Percentiles rank a stretch among this genome's conserved stretches.
These are phyloP conservation scores for Portevinia maculata DNA, from an alignment of 2,888 invertebrate genomes.

Conservation along the genomic window DNA sequence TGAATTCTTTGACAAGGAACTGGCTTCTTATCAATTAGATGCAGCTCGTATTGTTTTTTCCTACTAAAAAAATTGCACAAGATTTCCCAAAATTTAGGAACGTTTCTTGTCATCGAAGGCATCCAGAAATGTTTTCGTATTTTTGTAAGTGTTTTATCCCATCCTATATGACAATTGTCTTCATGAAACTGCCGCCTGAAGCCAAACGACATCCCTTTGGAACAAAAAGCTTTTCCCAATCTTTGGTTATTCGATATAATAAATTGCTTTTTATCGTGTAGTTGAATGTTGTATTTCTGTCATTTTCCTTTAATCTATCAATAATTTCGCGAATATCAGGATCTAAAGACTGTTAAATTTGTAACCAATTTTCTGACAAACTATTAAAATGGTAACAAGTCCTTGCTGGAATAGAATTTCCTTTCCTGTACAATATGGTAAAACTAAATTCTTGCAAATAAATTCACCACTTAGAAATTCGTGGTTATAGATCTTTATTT, in stretches of 20 bases:
- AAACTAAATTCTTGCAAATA: constrained; percentile 50
- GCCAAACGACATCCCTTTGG: constrained; percentile 23
- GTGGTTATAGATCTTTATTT: constrained; percentile 40
- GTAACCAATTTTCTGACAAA: constrained; percentile 26
- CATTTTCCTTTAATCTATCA: constrained; percentile 7
- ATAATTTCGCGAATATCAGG: constrained; percentile 10
- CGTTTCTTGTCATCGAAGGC: constrained; percentile 57
- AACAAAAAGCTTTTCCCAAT: constrained; percentile 24
- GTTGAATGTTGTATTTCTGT: neutral
- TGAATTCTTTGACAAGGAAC: constrained; percentile 51
- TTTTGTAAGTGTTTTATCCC: constrained; percentile 62
- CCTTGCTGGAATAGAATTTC: constrained; percentile 27
- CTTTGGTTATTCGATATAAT: constrained; percentile 9
- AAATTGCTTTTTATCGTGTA: constrained; percentile 10
- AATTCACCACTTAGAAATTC: constrained; percentile 57
- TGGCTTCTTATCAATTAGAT: constrained; percentile 55
- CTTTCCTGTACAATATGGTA: constrained; percentile 35
- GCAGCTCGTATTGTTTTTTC: constrained; percentile 57
- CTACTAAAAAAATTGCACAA: too few relatives aligned
- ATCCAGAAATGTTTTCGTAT: constrained; percentile 60
- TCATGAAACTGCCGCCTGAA: constrained; percentile 52
- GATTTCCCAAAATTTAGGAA: constrained; percentile 66
- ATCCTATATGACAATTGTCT: constrained; percentile 68
- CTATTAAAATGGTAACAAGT: constrained; percentile 29
- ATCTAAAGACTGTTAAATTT: constrained; percentile 6